Conservation (phyloP, 1,140 invertebrate species). For the Drosophila gunungcola region DNA sequence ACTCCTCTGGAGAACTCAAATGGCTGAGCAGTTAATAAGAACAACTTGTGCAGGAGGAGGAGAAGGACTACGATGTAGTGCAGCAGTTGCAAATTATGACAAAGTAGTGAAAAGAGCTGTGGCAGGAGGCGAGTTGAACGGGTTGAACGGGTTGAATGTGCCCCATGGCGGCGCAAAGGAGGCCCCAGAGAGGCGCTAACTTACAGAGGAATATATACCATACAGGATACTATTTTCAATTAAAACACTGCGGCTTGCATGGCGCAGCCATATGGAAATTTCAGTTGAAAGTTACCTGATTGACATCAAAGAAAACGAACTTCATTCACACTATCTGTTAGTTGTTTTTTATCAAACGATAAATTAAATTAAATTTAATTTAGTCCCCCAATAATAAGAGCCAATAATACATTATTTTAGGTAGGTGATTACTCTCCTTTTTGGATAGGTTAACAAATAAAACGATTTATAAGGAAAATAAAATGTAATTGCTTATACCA, state of each 20-base stretch:
- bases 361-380: neutral
- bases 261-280: neutral
- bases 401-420: too few species aligned
- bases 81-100: conserved; percentile 79
- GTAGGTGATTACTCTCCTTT: too few species aligned
- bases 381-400: too few species aligned
- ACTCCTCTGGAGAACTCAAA: conserved; percentile 46
- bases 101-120: conserved; percentile 58
- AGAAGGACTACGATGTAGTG: conserved; percentile 29
- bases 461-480: too few species aligned
- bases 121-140: conserved; percentile 7
- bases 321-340: too few species aligned
- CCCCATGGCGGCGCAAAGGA: neutral
- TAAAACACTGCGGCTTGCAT: conserved; percentile 10
- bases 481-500: too few species aligned
- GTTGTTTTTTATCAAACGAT: neutral
- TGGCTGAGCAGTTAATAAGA: conserved; percentile 77
- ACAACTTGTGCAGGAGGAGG: conserved; percentile 40
- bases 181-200: conserved; percentile 18
- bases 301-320: neutral
- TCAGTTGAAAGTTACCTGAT: neutral
- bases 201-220: conserved; percentile 14
- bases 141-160: conserved; percentile 33
- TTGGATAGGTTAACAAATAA: too few species aligned
- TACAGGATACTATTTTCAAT: conserved; percentile 33